Evolutionary conservation across 2,113 vertebrate species (phyloP).

Genomic region (Brachionichthys hirsutus): DNA sequence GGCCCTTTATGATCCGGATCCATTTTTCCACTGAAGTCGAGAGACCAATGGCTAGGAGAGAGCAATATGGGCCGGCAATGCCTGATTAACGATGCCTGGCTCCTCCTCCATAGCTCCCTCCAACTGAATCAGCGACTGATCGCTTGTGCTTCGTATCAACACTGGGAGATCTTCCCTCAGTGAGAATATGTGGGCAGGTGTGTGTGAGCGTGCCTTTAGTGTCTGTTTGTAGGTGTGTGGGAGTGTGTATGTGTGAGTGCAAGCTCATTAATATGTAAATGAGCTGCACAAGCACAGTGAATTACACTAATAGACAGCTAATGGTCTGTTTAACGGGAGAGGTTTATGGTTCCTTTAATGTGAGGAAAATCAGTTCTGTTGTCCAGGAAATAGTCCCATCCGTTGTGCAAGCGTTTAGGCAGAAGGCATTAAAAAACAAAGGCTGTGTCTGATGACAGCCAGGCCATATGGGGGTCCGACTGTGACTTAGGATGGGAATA

Average conservation of each 20-base stretch:
- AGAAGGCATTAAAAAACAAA: slow-evolving; percentile 23
- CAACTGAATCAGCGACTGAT: slow-evolving; percentile 41
- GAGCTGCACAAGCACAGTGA: slow-evolving; percentile 46
- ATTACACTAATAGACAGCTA: slow-evolving; percentile 65
- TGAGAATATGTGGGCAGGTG: slow-evolving; percentile 41
- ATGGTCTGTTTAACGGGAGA: slow-evolving; percentile 64
- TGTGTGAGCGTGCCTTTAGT: slow-evolving; percentile 15
- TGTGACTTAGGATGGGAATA: not conserved
- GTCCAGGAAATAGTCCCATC: slow-evolving; percentile 51
- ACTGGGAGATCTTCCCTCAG: slow-evolving; percentile 15
- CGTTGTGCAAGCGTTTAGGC: slow-evolving; percentile 13
- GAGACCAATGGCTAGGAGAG: slow-evolving; percentile 14
- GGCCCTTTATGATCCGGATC: slow-evolving; percentile 36
- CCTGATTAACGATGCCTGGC: slow-evolving; percentile 38
- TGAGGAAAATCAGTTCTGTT: slow-evolving; percentile 56
- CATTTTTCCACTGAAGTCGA: slow-evolving; percentile 47
- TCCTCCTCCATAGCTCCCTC: slow-evolving; percentile 22
- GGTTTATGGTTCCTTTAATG: slow-evolving; percentile 65
- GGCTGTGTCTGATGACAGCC: slow-evolving; percentile 2
- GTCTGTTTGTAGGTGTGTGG: slow-evolving; percentile 38
- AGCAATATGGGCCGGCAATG: slow-evolving; percentile 20
- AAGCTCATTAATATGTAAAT: slow-evolving; percentile 74
- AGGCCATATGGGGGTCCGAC: not conserved
- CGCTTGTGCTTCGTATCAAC: slow-evolving; percentile 10
- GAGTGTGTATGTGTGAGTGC: slow-evolving; percentile 24